Base-by-base conservation (phyloP, 2,113 vertebrate species). In the Microcebus griseorufus region DNA sequence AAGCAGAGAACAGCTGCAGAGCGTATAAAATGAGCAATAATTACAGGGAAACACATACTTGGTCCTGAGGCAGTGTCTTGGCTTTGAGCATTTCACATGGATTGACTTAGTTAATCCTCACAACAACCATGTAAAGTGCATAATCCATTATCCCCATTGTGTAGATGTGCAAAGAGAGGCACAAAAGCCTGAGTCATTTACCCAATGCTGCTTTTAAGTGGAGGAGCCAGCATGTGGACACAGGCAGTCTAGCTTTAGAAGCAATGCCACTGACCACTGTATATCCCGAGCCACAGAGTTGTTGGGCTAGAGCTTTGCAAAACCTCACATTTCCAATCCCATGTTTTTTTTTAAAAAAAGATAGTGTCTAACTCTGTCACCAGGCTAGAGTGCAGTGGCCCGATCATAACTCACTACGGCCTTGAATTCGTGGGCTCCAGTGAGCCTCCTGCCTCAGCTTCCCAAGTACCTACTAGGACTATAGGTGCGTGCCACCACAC, bases 261-360 rank as follows among this genome's bases (percentile, higher is more conserved):
- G 12, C 86, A 55, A 25, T 0, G 0, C 29, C 13, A 0, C 69
- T 1, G 45, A 64, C 39, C 17, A 5, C 37, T 0, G 13, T 0
- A 1, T 39, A 32, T 9, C 39, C 27, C 39, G 2, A 9, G 8
- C 58, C 13, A 51, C 45, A 9, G 4, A 27, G 25, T 3, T 7
- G 9, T 1, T 16, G 12, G 29, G 29, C 58, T 37, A 18, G 39
- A 62, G 78, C 39, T 29, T 25, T 17, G 79, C n/a, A 4, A 91
- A 45, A 51, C 23, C 42, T 55, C 72, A 0, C 37, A 25, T 62
- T 39, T 29, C 58, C 3, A 2, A 39, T 18, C 64, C 2, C 2
- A 5, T 37, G 45, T 9, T 29, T 64, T 29, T 32, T 27, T 64
- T 64, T 27, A 29, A 64, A 42, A 42, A 42, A 42, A 64, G 25